Percentiles rank a stretch among this genome's conserved stretches.
phyloP scores from a whole-genome alignment of 2,797 vertebrate species.

The Pogonophryne albipinna region DNA sequence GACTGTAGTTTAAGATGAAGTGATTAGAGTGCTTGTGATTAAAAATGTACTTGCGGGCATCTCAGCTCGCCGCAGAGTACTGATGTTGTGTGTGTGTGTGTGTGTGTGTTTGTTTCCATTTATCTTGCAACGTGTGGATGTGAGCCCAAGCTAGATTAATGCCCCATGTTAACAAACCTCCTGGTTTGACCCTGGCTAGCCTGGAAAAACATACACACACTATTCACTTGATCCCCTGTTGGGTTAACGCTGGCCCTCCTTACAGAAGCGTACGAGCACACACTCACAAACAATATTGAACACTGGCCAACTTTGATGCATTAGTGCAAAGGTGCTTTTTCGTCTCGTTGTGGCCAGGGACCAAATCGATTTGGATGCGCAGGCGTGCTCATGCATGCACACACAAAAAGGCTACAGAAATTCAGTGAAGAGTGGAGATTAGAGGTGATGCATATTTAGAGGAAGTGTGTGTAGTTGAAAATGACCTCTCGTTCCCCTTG shows the following conservation, averaged over 20 bases:
- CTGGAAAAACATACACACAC: not conserved
- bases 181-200: conserved; percentile 42
- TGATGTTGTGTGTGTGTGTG: not conserved
- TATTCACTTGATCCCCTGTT: conserved; percentile 27
- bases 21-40: conserved; percentile 67
- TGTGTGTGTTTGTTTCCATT: conserved; percentile 1
- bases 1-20: conserved; percentile 48
- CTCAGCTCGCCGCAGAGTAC: conserved; percentile 39
- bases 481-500: not conserved
- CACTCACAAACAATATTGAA: conserved; percentile 27
- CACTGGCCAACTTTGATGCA: conserved; percentile 40
- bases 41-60: conserved; percentile 64
- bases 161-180: conserved; percentile 59
- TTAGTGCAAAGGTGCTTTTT: conserved; percentile 48
- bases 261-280: conserved; percentile 11
- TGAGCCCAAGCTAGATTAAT: conserved; percentile 58
- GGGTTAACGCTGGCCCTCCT: conserved; percentile 25
- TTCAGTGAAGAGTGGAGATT: conserved; percentile 19
- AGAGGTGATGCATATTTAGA: not conserved
- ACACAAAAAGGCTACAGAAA: not conserved
- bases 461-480: not conserved
- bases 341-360: not conserved
- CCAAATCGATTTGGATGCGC: conserved; percentile 36
- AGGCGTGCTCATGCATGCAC: not conserved
- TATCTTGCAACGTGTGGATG: conserved; percentile 31